Evolutionary conservation across 2,797 vertebrate genomes (phyloP).

Genomic region (Megaceryle alcyon): DNA sequence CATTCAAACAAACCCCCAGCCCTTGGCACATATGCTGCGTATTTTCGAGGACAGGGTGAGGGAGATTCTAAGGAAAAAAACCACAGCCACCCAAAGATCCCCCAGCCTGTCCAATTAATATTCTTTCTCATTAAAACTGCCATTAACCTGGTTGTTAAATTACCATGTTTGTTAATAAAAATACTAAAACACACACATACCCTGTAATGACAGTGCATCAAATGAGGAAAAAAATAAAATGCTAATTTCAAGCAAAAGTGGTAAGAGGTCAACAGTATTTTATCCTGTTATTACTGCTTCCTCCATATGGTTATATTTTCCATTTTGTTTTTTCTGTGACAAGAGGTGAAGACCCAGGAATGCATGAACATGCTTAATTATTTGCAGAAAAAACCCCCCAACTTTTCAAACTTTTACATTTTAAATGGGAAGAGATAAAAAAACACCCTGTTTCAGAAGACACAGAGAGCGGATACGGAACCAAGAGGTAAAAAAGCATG

Average conservation of each 20-base stretch:
- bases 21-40: conserved; percentile 33
- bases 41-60: not conserved
- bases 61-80: not conserved
- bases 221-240: conserved; percentile 50
- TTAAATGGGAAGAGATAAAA: not conserved
- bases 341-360: conserved; percentile 60
- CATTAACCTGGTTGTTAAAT: conserved; percentile 68
- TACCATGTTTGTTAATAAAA: conserved; percentile 62
- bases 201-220: conserved; percentile 65
- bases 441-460: not conserved
- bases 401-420: conserved; percentile 25
- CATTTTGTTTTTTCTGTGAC: conserved; percentile 48
- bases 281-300: conserved; percentile 47
- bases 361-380: conserved; percentile 63
- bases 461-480: not conserved
- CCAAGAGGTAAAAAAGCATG: not conserved
- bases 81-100: not conserved
- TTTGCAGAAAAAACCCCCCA: not conserved
- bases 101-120: conserved; percentile 45
- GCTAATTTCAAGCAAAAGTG: conserved; percentile 55
- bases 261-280: conserved; percentile 37
- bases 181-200: conserved; percentile 49
- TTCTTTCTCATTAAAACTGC: conserved; percentile 59
- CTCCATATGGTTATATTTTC: conserved; percentile 59
- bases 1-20: not conserved